Base-by-base conservation (phyloP, 2,888 invertebrate genomes). In the Platynereis dumerilii region DNA sequence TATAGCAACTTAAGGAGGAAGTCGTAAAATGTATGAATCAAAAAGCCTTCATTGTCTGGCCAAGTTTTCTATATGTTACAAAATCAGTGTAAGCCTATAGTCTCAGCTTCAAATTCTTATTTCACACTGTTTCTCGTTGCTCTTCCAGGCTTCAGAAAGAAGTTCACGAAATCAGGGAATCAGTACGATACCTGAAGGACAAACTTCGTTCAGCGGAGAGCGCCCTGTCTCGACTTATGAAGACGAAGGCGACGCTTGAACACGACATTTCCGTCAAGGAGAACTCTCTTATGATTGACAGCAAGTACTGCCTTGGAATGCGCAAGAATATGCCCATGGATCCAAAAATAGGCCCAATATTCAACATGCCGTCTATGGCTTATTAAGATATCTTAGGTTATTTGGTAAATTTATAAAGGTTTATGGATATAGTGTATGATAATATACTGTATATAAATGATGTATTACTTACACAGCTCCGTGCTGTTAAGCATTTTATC, bases 281-380 rank as follows among this genome's bases (percentile, higher is more conserved):
- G 70, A 93, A 94, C 80, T 90, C 94, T 15, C 87, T 96, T 68
- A 92, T 93, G 83, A 94, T 96, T 72, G 96, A 96, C 86, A 87
- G 92, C 70, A 94, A 95, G 85, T 94, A 94, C 86, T 96, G 96
- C 84, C 91, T 93, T 88, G 94, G 94, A 1, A 88, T 96, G 79
- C 87, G 96, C 57, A 88, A 95, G 69, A 92, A 93, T 3, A 96
- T 94, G 86, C 96, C 96, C n/a, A 82, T 81, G 79, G 82, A 83
- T 62, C 81, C 81, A 44, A 82, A 81, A 73, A 77, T 81, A 5
- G 83, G 82, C 24, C 82, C 82, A 57, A 80, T 83, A 55, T 82
- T 82, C 72, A 79, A 79, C 68, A 82, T 83, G 82, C 80, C 82
- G 5, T 52, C 72, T 39, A 67, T 70, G n/a, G 57, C 62, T 20